These are phyloP conservation scores for Trematocara macrostoma DNA, from an alignment of 2,113 vertebrate species.

Conservation along the genomic window DNA sequence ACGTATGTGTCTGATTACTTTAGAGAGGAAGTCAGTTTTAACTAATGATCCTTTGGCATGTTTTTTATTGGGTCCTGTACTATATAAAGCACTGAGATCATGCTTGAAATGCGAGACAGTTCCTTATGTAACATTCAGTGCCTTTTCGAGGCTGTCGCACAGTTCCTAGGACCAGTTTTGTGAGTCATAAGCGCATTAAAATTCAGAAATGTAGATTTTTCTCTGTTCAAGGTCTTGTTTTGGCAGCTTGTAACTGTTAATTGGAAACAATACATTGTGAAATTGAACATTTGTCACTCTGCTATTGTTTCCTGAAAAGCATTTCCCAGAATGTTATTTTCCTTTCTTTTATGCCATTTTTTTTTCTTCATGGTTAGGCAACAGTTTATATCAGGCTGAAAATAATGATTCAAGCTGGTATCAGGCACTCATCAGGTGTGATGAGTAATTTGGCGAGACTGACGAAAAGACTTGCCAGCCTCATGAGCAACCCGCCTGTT, in stretches of 20 bases:
- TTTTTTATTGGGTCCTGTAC: neutral
- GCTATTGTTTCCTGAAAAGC: neutral
- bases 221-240: neutral
- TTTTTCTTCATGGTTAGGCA: neutral
- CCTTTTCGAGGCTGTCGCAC: neutral
- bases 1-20: neutral
- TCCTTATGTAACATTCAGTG: neutral
- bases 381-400: neutral
- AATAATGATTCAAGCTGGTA: conserved; percentile 19
- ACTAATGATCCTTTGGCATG: neutral
- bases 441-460: conserved; percentile 26
- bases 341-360: neutral
- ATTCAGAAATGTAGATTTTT: neutral
- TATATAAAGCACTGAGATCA: neutral
- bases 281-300: neutral
- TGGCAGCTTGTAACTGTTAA: neutral
- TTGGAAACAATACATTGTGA: neutral
- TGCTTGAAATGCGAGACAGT: neutral
- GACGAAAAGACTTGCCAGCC: conserved; percentile 21
- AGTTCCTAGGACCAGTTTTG: neutral
- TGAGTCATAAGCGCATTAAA: neutral
- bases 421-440: conserved; percentile 26
- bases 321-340: neutral
- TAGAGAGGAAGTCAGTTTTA: neutral
- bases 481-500: conserved; percentile 8